Conservation (phyloP, 2,797 vertebrate genomes). For the Adrianichthys oophorus region DNA sequence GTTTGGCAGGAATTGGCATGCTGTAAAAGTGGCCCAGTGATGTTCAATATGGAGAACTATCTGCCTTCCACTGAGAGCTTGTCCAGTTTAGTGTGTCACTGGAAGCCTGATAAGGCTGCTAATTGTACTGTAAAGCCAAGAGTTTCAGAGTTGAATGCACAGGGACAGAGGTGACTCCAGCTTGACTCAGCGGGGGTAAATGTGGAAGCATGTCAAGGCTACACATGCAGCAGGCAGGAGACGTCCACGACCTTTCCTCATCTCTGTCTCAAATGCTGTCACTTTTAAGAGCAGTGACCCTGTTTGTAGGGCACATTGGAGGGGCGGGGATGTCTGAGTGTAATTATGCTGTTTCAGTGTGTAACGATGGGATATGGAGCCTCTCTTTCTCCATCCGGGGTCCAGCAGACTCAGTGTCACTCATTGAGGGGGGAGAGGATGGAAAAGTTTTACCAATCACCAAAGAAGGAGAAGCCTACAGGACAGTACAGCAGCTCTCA, state of each 20-base stretch:
- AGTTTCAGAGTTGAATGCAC: not conserved
- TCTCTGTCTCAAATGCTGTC: slow-evolving; percentile 57
- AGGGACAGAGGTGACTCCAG: slow-evolving; percentile 6
- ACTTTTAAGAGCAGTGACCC: slow-evolving; percentile 82
- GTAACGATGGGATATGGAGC: slow-evolving; percentile 70
- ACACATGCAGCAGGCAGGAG: slow-evolving; percentile 16
- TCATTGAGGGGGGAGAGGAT: slow-evolving; percentile 15
- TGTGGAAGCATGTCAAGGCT: slow-evolving; percentile 25
- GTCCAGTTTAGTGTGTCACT: slow-evolving; percentile 48
- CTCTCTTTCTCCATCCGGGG: slow-evolving; percentile 55
- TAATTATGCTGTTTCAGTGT: slow-evolving; percentile 83
- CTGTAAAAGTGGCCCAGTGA: slow-evolving; percentile 63
- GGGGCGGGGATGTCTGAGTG: slow-evolving; percentile 76
- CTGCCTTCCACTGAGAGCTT: slow-evolving; percentile 48
- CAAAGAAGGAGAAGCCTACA: slow-evolving; percentile 42
- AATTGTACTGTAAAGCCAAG: not conserved
- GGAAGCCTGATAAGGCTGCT: slow-evolving; percentile 25
- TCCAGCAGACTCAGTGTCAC: slow-evolving; percentile 49
- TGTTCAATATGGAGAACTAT: slow-evolving; percentile 60
- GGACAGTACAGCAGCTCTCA: slow-evolving; percentile 52
- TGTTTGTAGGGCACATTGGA: slow-evolving; percentile 84
- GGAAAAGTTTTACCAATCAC: slow-evolving; percentile 42
- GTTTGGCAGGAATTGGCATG: slow-evolving; percentile 71
- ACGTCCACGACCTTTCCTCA: slow-evolving; percentile 37
- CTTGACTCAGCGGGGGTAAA: slow-evolving; percentile 11